Conservation (phyloP, 2,888 invertebrate species). For the Apamea epomidion region DNA sequence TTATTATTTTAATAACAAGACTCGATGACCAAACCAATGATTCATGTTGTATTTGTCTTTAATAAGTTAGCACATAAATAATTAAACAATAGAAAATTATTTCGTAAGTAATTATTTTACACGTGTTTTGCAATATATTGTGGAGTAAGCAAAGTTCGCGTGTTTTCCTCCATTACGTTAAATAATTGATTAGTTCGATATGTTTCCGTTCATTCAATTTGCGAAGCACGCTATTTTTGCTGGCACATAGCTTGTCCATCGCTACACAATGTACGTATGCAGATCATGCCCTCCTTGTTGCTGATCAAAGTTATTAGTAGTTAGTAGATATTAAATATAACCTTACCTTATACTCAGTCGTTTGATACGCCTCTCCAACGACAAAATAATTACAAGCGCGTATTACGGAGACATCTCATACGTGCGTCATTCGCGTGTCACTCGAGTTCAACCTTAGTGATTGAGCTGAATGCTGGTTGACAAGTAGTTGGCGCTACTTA, state of each 20-base stretch:
- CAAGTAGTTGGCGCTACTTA: neutral
- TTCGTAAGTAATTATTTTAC: slow-evolving; percentile 19
- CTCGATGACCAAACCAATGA: slow-evolving; percentile 28
- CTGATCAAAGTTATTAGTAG: neutral
- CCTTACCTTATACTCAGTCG: neutral
- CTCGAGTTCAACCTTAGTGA: slow-evolving; percentile 33
- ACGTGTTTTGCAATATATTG: slow-evolving; percentile 47
- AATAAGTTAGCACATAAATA: slow-evolving; percentile 1
- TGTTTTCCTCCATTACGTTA: slow-evolving; percentile 32
- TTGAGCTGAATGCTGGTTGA: slow-evolving; percentile 25
- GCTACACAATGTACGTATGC: neutral
- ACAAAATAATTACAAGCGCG: slow-evolving; percentile 25
- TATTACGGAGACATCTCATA: slow-evolving; percentile 2
- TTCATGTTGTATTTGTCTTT: slow-evolving; percentile 14
- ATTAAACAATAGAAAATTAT: slow-evolving; percentile 40
- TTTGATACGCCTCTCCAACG: slow-evolving; percentile 1
- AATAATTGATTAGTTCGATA: slow-evolving; percentile 52
- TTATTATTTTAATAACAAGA: slow-evolving; percentile 21
- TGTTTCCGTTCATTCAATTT: slow-evolving; percentile 48
- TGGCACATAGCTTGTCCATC: neutral
- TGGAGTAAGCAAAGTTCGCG: slow-evolving; percentile 39
- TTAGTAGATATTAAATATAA: neutral
- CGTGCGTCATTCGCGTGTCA: slow-evolving; percentile 56
- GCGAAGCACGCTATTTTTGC: slow-evolving; percentile 47
- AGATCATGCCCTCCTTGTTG: slow-evolving; percentile 17